Conservation (phyloP, 2,113 vertebrate species). For the Heloderma charlesbogerti region DNA sequence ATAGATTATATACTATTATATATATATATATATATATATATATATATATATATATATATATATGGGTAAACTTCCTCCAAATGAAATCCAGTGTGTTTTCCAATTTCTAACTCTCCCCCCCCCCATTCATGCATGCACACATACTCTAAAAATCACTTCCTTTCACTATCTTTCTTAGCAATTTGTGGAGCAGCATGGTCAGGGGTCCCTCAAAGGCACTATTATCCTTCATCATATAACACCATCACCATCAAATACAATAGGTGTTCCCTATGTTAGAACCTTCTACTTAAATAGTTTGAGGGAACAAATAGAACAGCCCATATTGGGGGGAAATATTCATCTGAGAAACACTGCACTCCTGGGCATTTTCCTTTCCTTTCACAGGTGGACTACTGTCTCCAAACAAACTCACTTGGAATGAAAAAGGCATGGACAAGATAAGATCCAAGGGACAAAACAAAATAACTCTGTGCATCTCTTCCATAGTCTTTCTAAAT, state of each 20-base stretch:
- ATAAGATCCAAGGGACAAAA: not conserved
- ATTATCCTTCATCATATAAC: not conserved
- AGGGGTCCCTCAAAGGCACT: not conserved
- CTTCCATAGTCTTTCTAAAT: not conserved
- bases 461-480: not conserved
- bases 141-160: not conserved
- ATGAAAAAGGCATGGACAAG: not conserved
- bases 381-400: not conserved
- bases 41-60: no score
- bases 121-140: no score
- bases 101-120: not conserved
- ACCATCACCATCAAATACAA: not conserved
- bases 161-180: not conserved
- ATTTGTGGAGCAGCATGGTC: not conserved
- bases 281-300: not conserved
- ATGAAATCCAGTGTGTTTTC: not conserved
- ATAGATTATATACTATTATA: no score
- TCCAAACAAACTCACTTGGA: not conserved
- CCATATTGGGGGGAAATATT: not conserved
- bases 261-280: not conserved
- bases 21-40: no score
- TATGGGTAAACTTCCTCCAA: no score
- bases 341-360: no score
- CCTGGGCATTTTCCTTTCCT: not conserved
- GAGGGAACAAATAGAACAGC: not conserved